phyloP scores from a whole-genome alignment of 2,888 invertebrate species.

The Chaetogeoica ovagalla region DNA sequence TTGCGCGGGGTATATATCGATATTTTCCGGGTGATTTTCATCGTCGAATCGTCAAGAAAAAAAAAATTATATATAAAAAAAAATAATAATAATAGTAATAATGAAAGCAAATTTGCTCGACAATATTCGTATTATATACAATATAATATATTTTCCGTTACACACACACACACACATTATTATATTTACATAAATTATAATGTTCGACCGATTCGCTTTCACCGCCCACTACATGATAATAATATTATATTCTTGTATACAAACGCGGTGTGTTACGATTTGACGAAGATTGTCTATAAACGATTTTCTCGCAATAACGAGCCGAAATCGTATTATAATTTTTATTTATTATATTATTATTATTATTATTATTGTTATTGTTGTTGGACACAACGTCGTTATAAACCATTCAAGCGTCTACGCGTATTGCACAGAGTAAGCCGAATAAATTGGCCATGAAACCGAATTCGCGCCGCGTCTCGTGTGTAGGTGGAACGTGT shows the following conservation, averaged over 20 bases:
- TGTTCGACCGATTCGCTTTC: conserved; percentile 16
- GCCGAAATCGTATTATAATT: not conserved
- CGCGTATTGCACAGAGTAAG: not conserved
- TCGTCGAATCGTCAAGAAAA: not conserved
- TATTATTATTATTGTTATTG: too few species aligned
- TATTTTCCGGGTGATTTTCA: too few species aligned
- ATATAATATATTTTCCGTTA: not conserved
- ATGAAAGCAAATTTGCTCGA: not conserved
- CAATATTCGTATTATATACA: not conserved
- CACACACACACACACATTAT: not conserved
- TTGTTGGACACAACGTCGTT: not conserved
- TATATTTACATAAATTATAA: not conserved
- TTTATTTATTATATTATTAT: not conserved
- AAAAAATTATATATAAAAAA: not conserved
- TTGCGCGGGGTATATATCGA: not conserved
- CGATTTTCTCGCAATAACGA: not conserved
- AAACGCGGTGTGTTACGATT: too few species aligned
- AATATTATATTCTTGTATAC: not conserved
- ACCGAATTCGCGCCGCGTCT: conserved; percentile 11
- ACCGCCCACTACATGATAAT: conserved; percentile 1
- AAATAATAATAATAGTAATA: too few species aligned
- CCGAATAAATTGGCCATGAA: conserved; percentile 19
- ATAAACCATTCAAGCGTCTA: not conserved
- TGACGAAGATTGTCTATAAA: conserved; percentile 2
- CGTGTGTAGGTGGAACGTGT: not conserved